Base-by-base conservation (phyloP, 1,140 invertebrate genomes). In the Ladona fulva region DNA sequence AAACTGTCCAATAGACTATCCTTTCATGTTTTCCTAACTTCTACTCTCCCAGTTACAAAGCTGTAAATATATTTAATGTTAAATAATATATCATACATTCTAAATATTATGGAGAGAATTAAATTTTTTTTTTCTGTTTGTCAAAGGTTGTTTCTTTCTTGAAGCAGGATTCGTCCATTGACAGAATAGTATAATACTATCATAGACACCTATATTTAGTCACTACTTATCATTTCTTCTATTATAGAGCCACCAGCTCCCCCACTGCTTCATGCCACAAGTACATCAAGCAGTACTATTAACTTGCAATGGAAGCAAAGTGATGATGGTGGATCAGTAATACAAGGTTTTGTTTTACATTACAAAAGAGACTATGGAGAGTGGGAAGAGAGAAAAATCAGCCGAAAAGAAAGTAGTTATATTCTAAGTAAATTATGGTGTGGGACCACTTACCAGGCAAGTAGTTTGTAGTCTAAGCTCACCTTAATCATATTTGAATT, bases 371-470 rank as follows among this genome's bases (percentile, higher is more conserved):
- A 90, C 78, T 84, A 84, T 78, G 84, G 84, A 77, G 87, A 88
- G 24, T 91, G 90, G 90, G 87, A 88, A 78, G 87, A 89, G 79
- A 84, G 86, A 42, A 84, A 84, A 80, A 79, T 87, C 42, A 86
- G 84, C 77, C 83, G 83, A 29, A 83, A 82, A 29, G 83, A 82
- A 37, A 84, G 78, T 74, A 88, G 86, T 24, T 88, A 89, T 80
- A 86, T 88, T 0, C 82, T 90, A 19, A 84, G 86, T n/a, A 85
- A 86, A 6, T 82, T 91, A 52, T 84, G 86, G 42, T 92, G 90
- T 82, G 90, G 90, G 0, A 89, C 89, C 3, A 84, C 83, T 42
- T 91, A 91, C 81, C 86, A 87, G 78, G 89, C 91, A 80, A 82
- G 84, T 44, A 37, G 29, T 37, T 80, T 83, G 11, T 81, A 82